Percentiles rank a stretch among this genome's conserved stretches.
Evolutionary conservation across 2,888 invertebrate genomes (phyloP).

Genomic region (Halictus quadricinctus): DNA sequence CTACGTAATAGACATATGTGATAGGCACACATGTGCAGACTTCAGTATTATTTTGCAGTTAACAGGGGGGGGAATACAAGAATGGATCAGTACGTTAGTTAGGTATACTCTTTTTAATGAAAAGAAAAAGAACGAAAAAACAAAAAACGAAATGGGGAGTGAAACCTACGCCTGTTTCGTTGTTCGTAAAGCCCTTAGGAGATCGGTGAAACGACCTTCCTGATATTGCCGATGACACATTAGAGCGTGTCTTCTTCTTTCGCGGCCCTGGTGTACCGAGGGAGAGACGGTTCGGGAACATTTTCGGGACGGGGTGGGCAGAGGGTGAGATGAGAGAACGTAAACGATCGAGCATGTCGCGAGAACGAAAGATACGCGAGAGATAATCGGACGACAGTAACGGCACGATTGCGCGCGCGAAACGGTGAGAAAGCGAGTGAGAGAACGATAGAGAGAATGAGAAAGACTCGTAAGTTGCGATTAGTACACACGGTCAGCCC

Average conservation of each 20-base stretch:
- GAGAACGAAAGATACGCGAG: constrained; percentile 17
- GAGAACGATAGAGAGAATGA: not conserved
- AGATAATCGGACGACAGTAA: constrained; percentile 33
- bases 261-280: not conserved
- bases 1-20: constrained; percentile 79
- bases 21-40: constrained; percentile 82
- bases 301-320: not conserved
- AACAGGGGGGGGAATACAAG: constrained; percentile 58
- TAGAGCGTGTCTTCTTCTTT: constrained; percentile 27
- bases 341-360: constrained; percentile 16
- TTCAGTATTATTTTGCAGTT: constrained; percentile 82
- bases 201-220: constrained; percentile 35
- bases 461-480: constrained; percentile 15
- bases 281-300: not conserved
- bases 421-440: constrained; percentile 27
- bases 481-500: not conserved
- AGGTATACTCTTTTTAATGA: constrained; percentile 62
- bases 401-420: constrained; percentile 34
- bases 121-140: constrained; percentile 21
- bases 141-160: not conserved
- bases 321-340: not conserved
- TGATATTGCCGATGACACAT: constrained; percentile 39
- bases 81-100: constrained; percentile 71
- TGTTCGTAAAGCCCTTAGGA: constrained; percentile 63
- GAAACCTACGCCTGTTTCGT: constrained; percentile 71